These are phyloP conservation scores for Sorex maritimensis DNA, from an alignment of 2,797 vertebrate genomes.

Conservation along the genomic window DNA sequence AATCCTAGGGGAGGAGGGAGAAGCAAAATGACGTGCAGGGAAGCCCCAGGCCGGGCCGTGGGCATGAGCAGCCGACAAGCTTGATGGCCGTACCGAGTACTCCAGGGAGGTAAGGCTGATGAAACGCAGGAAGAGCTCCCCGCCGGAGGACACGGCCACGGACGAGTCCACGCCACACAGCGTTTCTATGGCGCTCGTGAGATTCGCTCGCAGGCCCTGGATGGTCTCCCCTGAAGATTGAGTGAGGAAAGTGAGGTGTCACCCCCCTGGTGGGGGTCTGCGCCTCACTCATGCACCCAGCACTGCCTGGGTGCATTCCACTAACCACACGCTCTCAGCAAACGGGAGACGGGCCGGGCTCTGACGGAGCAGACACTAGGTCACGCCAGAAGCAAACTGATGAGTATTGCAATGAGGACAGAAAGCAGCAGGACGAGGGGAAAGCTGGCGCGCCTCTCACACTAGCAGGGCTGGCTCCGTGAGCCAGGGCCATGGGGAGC, in stretches of 20 bases:
- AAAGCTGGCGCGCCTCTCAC: too few relatives aligned
- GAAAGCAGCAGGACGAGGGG: not conserved
- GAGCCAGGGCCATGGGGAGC: too few relatives aligned
- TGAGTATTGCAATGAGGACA: not conserved
- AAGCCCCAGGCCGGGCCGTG: rapidly evolving
- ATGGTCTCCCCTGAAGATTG: constrained; percentile 94
- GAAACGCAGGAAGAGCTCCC: constrained; percentile 98
- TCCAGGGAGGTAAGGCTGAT: constrained; percentile 98
- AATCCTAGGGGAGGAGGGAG: constrained; percentile 92
- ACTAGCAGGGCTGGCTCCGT: not conserved
- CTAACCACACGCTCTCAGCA: too few relatives aligned
- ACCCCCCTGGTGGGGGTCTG: not conserved
- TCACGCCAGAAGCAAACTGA: too few relatives aligned
- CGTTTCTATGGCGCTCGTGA: constrained; percentile 94
- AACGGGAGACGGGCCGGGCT: too few relatives aligned
- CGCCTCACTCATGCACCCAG: not conserved
- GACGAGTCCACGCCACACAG: constrained; percentile 96
- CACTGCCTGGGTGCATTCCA: not conserved
- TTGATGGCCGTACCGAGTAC: constrained; percentile 91
- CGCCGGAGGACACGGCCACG: constrained; percentile 97
- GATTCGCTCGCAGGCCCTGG: constrained; percentile 95
- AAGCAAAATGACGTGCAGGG: rapidly evolving
- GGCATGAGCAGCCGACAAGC: rapidly evolving
- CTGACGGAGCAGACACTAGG: too few relatives aligned
- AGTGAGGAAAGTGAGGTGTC: not conserved